Conservation (phyloP, 2,888 invertebrate genomes). For the Smittia aterrima region DNA sequence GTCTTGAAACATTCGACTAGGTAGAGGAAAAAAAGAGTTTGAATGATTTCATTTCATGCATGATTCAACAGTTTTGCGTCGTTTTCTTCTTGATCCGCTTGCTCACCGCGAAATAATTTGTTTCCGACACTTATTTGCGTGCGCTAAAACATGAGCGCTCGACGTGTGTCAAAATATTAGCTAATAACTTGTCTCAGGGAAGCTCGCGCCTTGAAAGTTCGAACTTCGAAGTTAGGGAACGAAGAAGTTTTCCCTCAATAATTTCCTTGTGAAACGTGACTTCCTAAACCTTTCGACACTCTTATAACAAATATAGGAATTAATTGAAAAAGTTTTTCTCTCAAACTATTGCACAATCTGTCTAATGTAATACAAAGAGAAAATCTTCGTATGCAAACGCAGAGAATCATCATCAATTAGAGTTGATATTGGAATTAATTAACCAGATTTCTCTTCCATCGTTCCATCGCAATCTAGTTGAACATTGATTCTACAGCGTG, state of each 20-base stretch:
- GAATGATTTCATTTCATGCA: conserved; percentile 26
- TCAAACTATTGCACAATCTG: conserved; percentile 21
- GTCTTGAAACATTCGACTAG: not conserved
- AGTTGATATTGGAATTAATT: conserved; percentile 35
- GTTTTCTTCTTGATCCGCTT: not conserved
- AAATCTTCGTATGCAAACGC: not conserved
- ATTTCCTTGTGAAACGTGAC: not conserved
- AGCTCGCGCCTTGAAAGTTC: too few species aligned
- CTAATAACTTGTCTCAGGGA: not conserved
- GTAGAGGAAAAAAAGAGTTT: conserved; percentile 10
- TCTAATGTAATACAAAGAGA: conserved; percentile 10
- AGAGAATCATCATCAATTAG: conserved; percentile 35
- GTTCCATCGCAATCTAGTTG: not conserved
- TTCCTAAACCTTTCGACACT: not conserved
- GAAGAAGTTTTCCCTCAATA: not conserved
- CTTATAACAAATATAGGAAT: not conserved
- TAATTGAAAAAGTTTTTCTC: not conserved
- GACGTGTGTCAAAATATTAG: conserved; percentile 15
- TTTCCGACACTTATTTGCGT: conserved; percentile 11
- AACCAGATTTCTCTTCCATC: conserved; percentile 16
- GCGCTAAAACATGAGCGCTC: not conserved
- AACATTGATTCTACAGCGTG: not conserved
- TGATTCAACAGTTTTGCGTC: conserved; percentile 38
- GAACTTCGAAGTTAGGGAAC: not conserved
- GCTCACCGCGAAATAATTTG: not conserved